Conservation (phyloP, 2,113 vertebrate species). For the Rhodinocichla rosea region DNA sequence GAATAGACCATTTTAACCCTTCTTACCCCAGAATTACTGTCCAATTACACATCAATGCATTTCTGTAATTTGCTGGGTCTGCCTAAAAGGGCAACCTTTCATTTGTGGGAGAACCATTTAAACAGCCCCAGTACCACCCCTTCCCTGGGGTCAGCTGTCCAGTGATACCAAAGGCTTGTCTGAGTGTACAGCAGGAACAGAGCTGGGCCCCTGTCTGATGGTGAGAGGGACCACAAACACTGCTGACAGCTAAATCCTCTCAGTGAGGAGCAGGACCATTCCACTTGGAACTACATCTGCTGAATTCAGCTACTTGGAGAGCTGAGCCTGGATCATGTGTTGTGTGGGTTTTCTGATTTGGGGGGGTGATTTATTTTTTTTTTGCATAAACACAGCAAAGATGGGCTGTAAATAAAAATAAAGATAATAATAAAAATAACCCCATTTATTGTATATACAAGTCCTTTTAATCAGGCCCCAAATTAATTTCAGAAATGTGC, state of each 20-base stretch:
- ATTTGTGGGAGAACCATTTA: background rate
- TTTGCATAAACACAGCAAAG: background rate
- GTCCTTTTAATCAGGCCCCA: background rate
- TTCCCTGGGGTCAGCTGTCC: background rate
- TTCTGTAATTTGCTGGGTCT: background rate
- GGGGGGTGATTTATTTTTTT: accelerated
- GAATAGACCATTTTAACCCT: background rate
- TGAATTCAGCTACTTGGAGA: background rate
- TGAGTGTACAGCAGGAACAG: accelerated
- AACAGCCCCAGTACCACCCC: background rate
- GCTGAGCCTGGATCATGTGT: background rate
- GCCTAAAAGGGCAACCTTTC: background rate
- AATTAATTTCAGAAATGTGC: background rate
- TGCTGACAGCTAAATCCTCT: background rate
- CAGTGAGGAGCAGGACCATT: background rate
- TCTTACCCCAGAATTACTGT: background rate
- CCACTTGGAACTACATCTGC: background rate
- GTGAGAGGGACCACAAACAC: background rate
- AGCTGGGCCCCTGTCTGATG: no score
- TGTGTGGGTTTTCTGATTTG: background rate
- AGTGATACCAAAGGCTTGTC: background rate
- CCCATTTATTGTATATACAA: background rate
- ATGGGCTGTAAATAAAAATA: background rate
- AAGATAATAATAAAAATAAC: background rate
- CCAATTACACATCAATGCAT: background rate